phyloP scores from a whole-genome alignment of 1,140 invertebrate genomes.

The Metaphire vulgaris region DNA sequence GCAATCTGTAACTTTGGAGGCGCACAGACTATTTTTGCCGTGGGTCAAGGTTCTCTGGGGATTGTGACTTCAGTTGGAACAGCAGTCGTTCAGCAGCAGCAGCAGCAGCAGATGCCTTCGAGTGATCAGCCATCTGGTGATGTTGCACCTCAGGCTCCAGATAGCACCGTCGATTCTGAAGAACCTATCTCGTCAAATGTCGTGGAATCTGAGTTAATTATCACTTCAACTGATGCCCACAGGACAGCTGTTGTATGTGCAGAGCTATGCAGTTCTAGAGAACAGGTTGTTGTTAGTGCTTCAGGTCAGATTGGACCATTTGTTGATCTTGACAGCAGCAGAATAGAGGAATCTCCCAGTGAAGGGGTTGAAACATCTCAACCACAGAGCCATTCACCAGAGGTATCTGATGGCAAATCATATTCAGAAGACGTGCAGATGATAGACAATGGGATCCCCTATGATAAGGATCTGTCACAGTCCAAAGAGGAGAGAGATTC shows the following conservation, averaged over 20 bases:
- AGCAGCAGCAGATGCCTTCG: background rate
- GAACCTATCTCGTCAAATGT: background rate
- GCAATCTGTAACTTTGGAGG: conserved; percentile 17
- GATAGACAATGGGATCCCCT: too few relatives aligned
- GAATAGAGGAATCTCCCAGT: too few relatives aligned
- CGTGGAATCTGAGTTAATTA: background rate
- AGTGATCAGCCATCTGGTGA: background rate
- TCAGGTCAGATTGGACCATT: too few relatives aligned
- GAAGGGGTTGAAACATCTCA: too few relatives aligned
- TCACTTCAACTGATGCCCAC: background rate
- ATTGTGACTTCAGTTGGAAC: background rate
- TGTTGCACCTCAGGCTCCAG: conserved; percentile 3
- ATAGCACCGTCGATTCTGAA: conserved; percentile 19
- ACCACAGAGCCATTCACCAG: too few relatives aligned
- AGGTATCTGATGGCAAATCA: too few relatives aligned
- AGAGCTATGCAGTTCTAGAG: background rate
- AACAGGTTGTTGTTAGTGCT: too few relatives aligned
- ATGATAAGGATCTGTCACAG: too few relatives aligned
- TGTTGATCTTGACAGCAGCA: too few relatives aligned
- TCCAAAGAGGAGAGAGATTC: too few relatives aligned
- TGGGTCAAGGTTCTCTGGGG: conserved; percentile 9
- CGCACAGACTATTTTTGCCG: conserved; percentile 11
- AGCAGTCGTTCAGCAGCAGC: background rate
- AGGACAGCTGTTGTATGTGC: background rate
- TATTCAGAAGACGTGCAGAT: too few relatives aligned